Conservation (phyloP, 1,140 invertebrate genomes). For the Drosophila yakuba region DNA sequence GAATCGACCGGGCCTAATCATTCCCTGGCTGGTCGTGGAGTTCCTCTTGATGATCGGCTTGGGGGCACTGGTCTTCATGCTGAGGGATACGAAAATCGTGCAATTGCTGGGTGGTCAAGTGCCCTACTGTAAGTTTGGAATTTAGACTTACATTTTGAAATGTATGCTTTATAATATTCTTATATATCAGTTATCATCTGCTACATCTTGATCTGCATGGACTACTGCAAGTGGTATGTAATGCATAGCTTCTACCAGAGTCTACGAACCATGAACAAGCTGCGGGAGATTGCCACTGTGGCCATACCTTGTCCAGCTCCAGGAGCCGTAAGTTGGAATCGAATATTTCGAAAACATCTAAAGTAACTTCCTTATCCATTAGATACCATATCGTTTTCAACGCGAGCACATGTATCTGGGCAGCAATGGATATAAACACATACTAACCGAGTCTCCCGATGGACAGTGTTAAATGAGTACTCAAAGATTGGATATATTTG, state of each 20-base stretch:
- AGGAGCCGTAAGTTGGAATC: constrained; percentile 60
- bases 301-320: constrained; percentile 82
- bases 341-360: neutral
- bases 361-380: neutral
- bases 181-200: constrained; percentile 63
- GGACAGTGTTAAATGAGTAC: constrained; percentile 59
- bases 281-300: constrained; percentile 81
- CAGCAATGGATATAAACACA: constrained; percentile 83
- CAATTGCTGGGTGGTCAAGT: constrained; percentile 69
- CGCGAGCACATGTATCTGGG: constrained; percentile 83
- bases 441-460: constrained; percentile 79
- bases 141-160: neutral
- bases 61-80: constrained; percentile 64
- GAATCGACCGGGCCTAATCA: constrained; percentile 69
- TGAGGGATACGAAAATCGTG: constrained; percentile 60
- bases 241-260: constrained; percentile 82
- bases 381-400: constrained; percentile 81
- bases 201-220: constrained; percentile 65
- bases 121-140: constrained; percentile 67
- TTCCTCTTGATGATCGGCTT: constrained; percentile 65
- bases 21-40: constrained; percentile 78
- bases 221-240: constrained; percentile 77
- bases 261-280: constrained; percentile 76
- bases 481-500: neutral
- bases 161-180: neutral